Evolutionary conservation across 2,113 vertebrate genomes (phyloP).

Genomic region (Cryptomyrus ogoouensis): DNA sequence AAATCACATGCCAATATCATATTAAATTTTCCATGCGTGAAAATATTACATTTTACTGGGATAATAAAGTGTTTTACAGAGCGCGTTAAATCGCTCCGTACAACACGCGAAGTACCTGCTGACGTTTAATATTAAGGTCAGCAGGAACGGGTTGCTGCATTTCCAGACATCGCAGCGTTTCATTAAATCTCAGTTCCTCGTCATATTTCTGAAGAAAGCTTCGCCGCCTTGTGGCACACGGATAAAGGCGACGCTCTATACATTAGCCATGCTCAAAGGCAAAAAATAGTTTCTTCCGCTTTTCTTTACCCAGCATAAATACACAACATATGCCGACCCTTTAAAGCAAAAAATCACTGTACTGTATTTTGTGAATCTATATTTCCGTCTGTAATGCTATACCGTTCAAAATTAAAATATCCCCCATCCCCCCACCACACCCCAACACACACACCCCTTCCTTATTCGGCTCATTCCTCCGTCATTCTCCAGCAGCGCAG

Average conservation of each 20-base stretch:
- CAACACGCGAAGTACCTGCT: conserved; percentile 7
- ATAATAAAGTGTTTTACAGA: conserved; percentile 55
- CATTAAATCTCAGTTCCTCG: background rate
- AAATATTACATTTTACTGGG: conserved; percentile 63
- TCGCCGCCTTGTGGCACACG: conserved; percentile 50
- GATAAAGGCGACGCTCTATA: conserved; percentile 72
- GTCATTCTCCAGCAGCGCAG: conserved; percentile 41
- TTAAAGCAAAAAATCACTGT: background rate
- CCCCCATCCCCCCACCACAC: background rate
- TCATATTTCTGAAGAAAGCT: conserved; percentile 20
- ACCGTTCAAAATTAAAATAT: background rate
- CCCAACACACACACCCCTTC: background rate
- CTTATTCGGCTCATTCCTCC: conserved; percentile 10
- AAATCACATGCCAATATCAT: conserved; percentile 68
- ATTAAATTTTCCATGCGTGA: conserved; percentile 61
- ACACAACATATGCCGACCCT: background rate
- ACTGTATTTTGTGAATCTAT: background rate
- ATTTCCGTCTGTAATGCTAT: background rate
- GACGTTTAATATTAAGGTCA: conserved; percentile 7
- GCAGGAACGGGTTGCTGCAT: conserved; percentile 7
- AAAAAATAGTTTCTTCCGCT: conserved; percentile 42
- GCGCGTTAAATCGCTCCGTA: background rate
- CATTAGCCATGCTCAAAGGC: conserved; percentile 78
- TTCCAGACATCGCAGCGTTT: background rate
- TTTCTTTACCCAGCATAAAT: background rate